Evolutionary conservation across 2,113 vertebrate species (phyloP), one percentile per base, ranked within the genome.

Genomic region (Sciurus niger): DNA sequence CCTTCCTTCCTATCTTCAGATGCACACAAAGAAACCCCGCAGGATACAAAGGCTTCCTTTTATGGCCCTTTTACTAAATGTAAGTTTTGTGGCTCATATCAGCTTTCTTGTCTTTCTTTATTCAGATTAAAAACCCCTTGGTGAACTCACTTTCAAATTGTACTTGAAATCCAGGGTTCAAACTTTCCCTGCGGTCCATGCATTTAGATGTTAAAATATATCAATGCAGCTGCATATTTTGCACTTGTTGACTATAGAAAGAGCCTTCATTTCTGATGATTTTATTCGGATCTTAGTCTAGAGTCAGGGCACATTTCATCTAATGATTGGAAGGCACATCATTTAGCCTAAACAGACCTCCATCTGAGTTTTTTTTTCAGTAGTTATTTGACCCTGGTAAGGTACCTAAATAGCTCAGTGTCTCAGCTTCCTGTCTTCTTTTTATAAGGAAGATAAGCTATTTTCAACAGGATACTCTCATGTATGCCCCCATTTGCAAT

Each of bases 71-170:
- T 76, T 37, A 65, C 89, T 88, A 80, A 93, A 89, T 96, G 93
- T 93, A 93, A 93, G 13, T 55, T 91, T 28, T 80, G 72, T 82
- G 72, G 20, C 12, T 96, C 13, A 6, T 65, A 51, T 72, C 32
- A 63, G 25, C 10, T 82, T 94, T 40, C 2, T 79, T 93, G 55
- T 83, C 11, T 93, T 97, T 30, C 40, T 96, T 90, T 86, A 88
- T 94, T 82, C 68, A 77, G 48, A 89, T 91, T 84, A 51, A 48
- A 93, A 96, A 48, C 22, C 12, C 0, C 48, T 96, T 37, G 20
- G 30, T 88, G 40, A 94, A 86, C 73, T 73, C 55, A 70, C n/a
- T 86, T 90, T 76, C n/a, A 78, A 96, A 46, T 17, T 65, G 34
- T 73, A 78, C 91, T 92, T 89, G 65, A 94, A 84, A 84, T 92